phyloP scores from a whole-genome alignment of 2,888 invertebrate species.

The Criorhina ranunculi region DNA sequence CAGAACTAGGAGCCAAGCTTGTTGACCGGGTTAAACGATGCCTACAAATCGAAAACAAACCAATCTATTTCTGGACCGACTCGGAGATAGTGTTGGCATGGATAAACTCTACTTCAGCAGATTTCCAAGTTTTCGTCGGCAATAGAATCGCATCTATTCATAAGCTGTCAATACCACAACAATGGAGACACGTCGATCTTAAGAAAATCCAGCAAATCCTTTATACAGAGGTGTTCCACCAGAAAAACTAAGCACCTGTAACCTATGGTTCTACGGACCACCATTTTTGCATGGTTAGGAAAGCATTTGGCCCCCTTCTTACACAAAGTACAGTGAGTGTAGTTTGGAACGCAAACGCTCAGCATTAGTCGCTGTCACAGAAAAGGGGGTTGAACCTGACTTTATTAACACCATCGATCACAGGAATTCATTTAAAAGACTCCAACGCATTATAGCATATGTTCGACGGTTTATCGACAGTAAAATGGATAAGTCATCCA shows the following conservation, averaged over 20 bases:
- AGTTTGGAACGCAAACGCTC: neutral
- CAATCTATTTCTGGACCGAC: no score
- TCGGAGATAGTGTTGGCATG: no score
- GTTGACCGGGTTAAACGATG: no score
- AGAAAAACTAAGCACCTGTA: constrained; percentile 5
- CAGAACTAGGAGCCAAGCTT: no score
- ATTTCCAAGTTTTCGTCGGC: no score
- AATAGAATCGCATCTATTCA: no score
- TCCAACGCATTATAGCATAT: neutral
- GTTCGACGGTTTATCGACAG: neutral
- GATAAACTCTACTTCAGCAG: neutral
- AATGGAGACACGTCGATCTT: neutral
- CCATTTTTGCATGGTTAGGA: neutral
- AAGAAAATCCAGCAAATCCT: neutral
- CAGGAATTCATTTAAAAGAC: neutral
- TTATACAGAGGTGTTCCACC: neutral
- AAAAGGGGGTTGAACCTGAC: neutral
- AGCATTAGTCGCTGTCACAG: neutral
- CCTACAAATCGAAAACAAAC: no score
- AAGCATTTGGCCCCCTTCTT: neutral
- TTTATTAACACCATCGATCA: neutral
- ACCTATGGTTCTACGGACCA: constrained; percentile 18
- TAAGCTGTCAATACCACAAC: neutral
- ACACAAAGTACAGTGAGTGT: constrained; percentile 1
- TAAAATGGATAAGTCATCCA: neutral